These are phyloP conservation scores for Chlorops oryzae DNA, from an alignment of 1,140 invertebrate species.

Conservation along the genomic window DNA sequence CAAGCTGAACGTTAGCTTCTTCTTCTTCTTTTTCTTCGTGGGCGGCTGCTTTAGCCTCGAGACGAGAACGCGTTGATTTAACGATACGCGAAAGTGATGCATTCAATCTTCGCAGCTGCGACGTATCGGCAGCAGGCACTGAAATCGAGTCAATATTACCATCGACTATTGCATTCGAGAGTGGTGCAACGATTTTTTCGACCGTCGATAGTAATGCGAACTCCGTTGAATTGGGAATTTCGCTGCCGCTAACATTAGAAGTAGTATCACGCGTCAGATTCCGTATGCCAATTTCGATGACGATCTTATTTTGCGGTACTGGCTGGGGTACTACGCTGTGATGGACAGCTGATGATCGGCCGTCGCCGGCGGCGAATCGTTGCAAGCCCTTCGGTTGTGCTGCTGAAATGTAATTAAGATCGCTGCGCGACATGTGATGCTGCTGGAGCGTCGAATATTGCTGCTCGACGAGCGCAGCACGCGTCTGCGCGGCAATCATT, in stretches of 20 bases:
- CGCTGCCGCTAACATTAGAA: slow-evolving; percentile 1
- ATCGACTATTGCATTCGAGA: slow-evolving; percentile 21
- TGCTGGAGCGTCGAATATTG: slow-evolving; percentile 43
- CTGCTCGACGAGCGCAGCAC: slow-evolving; percentile 40
- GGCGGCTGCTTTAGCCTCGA: neutral
- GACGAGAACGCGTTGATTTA: neutral
- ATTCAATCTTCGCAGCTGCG: slow-evolving; percentile 13
- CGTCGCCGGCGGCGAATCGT: slow-evolving; percentile 17
- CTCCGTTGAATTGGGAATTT: slow-evolving; percentile 21
- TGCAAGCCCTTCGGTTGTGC: slow-evolving; percentile 41
- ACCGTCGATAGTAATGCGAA: neutral
- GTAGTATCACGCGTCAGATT: slow-evolving; percentile 13
- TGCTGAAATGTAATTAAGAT: slow-evolving; percentile 42
- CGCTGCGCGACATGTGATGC: slow-evolving; percentile 39
- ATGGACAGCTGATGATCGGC: neutral
- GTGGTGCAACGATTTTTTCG: slow-evolving; percentile 25
- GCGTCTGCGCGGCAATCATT: slow-evolving; percentile 33
- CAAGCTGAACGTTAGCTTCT: neutral
- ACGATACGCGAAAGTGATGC: slow-evolving; percentile 9
- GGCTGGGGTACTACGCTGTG: neutral
- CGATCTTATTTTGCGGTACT: slow-evolving; percentile 32
- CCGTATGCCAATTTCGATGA: slow-evolving; percentile 37
- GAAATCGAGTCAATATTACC: slow-evolving; percentile 46
- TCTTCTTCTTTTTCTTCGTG: no score
- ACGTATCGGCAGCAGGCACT: slow-evolving; percentile 23